Conservation (phyloP, 2,888 invertebrate genomes). For the Temnothorax ravouxi region DNA sequence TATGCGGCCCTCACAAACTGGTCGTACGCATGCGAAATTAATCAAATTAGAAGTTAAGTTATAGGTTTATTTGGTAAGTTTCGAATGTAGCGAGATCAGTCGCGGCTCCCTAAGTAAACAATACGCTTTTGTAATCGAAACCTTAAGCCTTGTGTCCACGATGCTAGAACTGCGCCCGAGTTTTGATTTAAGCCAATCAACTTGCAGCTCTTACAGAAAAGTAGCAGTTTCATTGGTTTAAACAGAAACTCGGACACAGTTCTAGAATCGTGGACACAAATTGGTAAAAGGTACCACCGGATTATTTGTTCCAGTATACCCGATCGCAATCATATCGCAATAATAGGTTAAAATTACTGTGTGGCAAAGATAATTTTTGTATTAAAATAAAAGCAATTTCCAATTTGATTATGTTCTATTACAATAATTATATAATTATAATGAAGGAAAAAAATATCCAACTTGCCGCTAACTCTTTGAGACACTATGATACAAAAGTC, state of each 20-base stretch:
- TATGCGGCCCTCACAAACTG: neutral
- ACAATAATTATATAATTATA: neutral
- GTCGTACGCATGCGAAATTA: slow-evolving; percentile 23
- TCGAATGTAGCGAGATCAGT: slow-evolving; percentile 11
- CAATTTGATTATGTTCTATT: neutral
- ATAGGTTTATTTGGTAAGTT: slow-evolving; percentile 9
- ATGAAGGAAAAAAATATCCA: neutral
- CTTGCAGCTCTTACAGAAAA: too few relatives aligned
- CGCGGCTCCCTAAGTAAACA: slow-evolving; percentile 6
- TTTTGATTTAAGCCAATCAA: too few relatives aligned
- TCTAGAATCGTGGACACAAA: too few relatives aligned
- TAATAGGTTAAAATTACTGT: slow-evolving; percentile 10
- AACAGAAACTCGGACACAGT: too few relatives aligned
- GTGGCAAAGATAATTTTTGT: slow-evolving; percentile 12
- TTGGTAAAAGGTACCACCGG: neutral
- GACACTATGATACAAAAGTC: neutral
- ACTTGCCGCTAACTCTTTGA: neutral
- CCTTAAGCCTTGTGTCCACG: too few relatives aligned
- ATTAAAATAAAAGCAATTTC: neutral
- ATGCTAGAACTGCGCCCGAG: too few relatives aligned
- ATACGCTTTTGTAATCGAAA: slow-evolving; percentile 11
- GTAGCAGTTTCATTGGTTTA: too few relatives aligned
- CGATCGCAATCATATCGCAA: neutral
- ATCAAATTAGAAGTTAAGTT: slow-evolving; percentile 51
- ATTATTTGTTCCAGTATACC: slow-evolving; percentile 6